These are phyloP conservation scores for Lepilemur ruficaudatus DNA, from an alignment of 2,797 vertebrate genomes.

Conservation along the genomic window DNA sequence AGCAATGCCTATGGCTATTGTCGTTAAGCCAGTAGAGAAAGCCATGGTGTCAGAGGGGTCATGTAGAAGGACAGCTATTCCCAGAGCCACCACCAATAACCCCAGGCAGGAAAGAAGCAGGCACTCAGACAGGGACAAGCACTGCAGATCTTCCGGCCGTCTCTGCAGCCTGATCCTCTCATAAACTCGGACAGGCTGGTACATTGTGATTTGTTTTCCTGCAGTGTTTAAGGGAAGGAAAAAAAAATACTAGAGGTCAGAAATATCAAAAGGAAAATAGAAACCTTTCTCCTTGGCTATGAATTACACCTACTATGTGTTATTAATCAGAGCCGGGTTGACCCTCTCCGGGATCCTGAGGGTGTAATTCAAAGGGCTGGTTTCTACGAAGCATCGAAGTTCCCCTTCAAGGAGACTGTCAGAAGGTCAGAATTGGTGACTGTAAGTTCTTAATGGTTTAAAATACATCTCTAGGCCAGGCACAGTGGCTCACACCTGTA, in stretches of 20 bases:
- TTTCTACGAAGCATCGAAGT: not conserved
- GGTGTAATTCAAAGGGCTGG: not conserved
- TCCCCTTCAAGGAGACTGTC: not conserved
- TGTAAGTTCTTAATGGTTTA: not conserved
- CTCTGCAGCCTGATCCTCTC: no score
- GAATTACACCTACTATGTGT: not conserved
- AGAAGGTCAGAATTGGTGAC: not conserved
- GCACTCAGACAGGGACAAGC: not conserved
- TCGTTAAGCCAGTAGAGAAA: not conserved
- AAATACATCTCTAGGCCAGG: not conserved
- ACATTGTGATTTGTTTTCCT: not conserved
- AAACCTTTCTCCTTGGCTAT: not conserved
- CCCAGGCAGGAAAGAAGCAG: not conserved
- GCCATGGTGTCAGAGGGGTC: not conserved
- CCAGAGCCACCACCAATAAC: not conserved
- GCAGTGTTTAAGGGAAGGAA: not conserved
- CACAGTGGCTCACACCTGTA: not conserved
- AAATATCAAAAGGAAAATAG: not conserved
- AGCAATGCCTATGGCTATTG: rapidly evolving
- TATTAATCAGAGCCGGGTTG: not conserved
- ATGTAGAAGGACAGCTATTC: rapidly evolving
- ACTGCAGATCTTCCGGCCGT: no score
- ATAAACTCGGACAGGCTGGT: rapidly evolving
- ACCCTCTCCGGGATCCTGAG: not conserved
- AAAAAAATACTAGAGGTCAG: not conserved